Base-by-base conservation (phyloP, 1,140 invertebrate genomes). In the Penaeus japonicus region DNA sequence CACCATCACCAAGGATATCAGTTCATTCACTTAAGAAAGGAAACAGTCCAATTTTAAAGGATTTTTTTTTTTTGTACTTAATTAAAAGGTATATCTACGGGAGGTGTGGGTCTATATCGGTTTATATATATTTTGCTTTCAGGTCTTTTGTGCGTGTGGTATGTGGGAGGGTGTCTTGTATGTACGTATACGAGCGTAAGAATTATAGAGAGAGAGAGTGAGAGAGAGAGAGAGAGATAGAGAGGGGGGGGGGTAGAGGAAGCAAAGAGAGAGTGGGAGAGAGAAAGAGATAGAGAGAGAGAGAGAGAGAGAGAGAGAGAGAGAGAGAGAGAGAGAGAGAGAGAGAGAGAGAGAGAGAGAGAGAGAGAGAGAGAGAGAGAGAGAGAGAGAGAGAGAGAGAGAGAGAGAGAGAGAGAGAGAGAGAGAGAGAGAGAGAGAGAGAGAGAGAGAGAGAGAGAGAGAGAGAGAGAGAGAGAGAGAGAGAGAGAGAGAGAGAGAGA, bases 331-430 rank as follows among this genome's bases (percentile, higher is more conserved):
- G 20, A 30, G 55, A 84, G 27, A 62, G n/a, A 17, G 35, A 59
- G 32, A 12, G 24, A 17, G 27, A 47, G 27, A 15, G 7, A 7
- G 55, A 30, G 39, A 80, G 47, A 20, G 47, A 7, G 4, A 53
- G 18, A 12, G 30, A 47, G 24, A 4, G 30, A 4, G 12, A 4
- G 1, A 10, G 73, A 77, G 73, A 77, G 73, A 77, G 73, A 77
- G 73, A 77, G 73, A 77, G 73, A 77, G 73, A 77, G 73, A 77
- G 73, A 77, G 73, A 77, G 73, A 77, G 73, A 77, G 73, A 77
- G 73, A 77, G 73, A 77, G 73, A 77, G 73, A 77, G 73, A 77
- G 73, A 77, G 73, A 77, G 73, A 77, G 73, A 77, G 73, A 77
- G 73, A 77, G 73, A 77, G 73, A 77, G 73, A 77, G 73, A 77